Evolutionary conservation across 2,113 vertebrate genomes (phyloP).

Genomic region (Sterna hirundo): DNA sequence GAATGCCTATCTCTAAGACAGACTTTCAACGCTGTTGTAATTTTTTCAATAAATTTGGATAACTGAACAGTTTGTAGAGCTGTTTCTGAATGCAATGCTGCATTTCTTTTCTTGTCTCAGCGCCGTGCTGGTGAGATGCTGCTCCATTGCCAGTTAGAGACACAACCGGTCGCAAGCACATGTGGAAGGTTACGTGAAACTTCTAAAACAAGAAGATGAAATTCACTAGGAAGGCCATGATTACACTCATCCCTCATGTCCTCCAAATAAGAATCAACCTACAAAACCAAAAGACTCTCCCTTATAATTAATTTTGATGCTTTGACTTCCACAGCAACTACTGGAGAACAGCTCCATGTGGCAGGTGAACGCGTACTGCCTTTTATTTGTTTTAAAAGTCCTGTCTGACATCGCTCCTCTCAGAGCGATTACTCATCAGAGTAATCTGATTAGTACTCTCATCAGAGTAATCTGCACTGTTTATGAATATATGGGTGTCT

Average conservation of each 20-base stretch:
- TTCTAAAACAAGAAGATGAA: neutral
- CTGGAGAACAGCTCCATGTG: neutral
- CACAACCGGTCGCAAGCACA: neutral
- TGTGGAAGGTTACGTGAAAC: neutral
- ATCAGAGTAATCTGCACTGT: neutral
- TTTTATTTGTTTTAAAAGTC: neutral
- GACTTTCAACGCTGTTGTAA: neutral
- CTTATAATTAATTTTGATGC: neutral
- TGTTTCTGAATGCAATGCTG: neutral
- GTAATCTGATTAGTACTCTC: neutral
- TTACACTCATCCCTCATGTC: neutral
- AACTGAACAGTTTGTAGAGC: neutral
- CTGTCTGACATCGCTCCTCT: neutral
- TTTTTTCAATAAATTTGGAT: neutral
- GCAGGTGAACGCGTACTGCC: neutral
- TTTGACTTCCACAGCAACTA: neutral
- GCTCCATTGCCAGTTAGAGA: neutral
- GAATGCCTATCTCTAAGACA: neutral
- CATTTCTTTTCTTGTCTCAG: neutral
- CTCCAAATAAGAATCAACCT: neutral
- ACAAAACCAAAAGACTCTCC: neutral
- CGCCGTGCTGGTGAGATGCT: neutral
- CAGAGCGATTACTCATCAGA: neutral
- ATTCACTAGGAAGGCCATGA: rapidly evolving
- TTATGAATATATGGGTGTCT: neutral